phyloP scores from a whole-genome alignment of 2,113 vertebrate species.

The Marmota flaviventris region DNA sequence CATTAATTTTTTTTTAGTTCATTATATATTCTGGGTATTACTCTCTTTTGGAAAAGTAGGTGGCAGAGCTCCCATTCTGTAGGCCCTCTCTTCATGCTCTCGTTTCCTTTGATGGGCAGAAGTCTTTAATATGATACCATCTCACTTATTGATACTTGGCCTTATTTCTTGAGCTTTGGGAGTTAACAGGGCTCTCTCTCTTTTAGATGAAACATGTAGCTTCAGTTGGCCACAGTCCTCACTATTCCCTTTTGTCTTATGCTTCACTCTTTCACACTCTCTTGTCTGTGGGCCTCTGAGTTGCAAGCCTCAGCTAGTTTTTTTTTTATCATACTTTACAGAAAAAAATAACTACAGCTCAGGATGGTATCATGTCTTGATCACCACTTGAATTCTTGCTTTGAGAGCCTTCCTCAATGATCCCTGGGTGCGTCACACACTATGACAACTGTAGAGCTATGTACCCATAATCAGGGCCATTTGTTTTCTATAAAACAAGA shows the following conservation, averaged over 20 bases:
- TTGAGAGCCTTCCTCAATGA: background rate
- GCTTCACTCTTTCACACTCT: background rate
- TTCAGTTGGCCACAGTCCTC: background rate
- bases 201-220: background rate
- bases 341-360: background rate
- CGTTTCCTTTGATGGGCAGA: too few relatives aligned
- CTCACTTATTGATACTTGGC: too few relatives aligned
- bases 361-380: background rate
- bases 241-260: background rate
- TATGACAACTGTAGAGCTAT: background rate
- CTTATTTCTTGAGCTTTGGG: too few relatives aligned
- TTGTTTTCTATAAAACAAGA: constrained; percentile 18
- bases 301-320: background rate
- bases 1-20: too few relatives aligned
- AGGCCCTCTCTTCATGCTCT: too few relatives aligned
- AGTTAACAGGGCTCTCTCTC: background rate
- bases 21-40: too few relatives aligned
- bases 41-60: too few relatives aligned
- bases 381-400: background rate
- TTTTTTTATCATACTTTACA: background rate
- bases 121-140: too few relatives aligned
- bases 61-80: too few relatives aligned
- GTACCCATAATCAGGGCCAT: background rate
- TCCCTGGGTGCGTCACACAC: background rate
- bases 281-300: background rate